Evolutionary conservation across 2,113 vertebrate species (phyloP).

Genomic region (Anolis carolinensis): DNA sequence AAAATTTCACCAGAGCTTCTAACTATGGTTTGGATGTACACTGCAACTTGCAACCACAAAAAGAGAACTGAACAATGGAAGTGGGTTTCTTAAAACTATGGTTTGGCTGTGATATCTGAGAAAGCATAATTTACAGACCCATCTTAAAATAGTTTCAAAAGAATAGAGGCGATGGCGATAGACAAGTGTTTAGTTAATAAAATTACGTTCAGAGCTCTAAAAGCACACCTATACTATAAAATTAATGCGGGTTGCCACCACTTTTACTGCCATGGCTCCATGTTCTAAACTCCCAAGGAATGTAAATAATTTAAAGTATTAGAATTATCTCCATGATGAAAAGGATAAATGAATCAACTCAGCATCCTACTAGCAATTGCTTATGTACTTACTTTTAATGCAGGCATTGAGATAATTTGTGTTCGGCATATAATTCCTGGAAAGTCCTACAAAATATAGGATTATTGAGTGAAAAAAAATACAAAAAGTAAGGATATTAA

Average conservation of each 20-base stretch:
- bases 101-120: no score
- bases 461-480: not conserved
- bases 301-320: no score
- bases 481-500: not conserved
- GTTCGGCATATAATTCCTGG: slow-evolving; percentile 84
- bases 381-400: slow-evolving; percentile 77
- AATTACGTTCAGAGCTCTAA: no score
- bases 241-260: no score
- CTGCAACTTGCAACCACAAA: not conserved
- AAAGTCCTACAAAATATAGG: slow-evolving; percentile 68
- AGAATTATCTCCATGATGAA: not conserved
- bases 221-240: no score
- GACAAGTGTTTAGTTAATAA: no score
- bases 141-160: not conserved
- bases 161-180: no score
- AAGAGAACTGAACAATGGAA: not conserved
- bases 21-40: not conserved
- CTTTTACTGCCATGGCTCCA: no score
- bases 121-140: no score
- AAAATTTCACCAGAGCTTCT: not conserved
- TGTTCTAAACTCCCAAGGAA: no score
- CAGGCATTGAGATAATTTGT: slow-evolving; percentile 80
- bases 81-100: not conserved
- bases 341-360: not conserved
- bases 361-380: not conserved